phyloP scores from a whole-genome alignment of 2,888 invertebrate species.

The Calliphora vomitoria region DNA sequence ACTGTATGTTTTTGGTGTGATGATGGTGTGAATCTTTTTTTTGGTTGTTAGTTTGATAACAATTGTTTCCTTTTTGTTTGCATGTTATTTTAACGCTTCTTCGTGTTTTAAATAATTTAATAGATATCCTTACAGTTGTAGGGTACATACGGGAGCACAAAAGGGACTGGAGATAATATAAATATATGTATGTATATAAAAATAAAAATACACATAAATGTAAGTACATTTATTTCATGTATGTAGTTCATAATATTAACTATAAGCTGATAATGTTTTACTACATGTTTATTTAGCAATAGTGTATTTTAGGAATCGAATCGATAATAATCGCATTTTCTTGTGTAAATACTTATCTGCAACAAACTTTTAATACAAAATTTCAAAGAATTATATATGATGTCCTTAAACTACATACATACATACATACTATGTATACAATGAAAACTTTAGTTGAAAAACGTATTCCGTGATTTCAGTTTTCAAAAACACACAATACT shows the following conservation, averaged over 20 bases:
- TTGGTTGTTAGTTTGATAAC: background rate
- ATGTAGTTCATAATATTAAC: background rate
- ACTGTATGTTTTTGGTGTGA: background rate
- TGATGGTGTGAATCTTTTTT: background rate
- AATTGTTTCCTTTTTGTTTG: background rate
- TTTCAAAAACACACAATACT: no score
- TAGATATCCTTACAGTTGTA: background rate
- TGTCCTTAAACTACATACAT: no score
- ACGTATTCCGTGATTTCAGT: no score
- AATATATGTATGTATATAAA: background rate
- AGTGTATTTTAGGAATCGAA: background rate
- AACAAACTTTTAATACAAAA: no score
- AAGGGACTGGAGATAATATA: background rate
- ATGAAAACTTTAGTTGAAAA: no score
- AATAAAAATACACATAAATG: no score
- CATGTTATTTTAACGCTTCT: background rate
- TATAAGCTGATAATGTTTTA: background rate
- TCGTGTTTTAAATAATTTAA: background rate
- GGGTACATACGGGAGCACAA: background rate
- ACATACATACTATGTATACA: no score
- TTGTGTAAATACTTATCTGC: no score
- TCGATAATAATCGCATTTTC: background rate
- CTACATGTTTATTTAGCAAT: background rate
- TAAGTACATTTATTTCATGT: background rate
- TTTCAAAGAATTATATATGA: no score